Evolutionary conservation across 2,888 invertebrate species (phyloP).

Genomic region (Brachylomia viminalis): DNA sequence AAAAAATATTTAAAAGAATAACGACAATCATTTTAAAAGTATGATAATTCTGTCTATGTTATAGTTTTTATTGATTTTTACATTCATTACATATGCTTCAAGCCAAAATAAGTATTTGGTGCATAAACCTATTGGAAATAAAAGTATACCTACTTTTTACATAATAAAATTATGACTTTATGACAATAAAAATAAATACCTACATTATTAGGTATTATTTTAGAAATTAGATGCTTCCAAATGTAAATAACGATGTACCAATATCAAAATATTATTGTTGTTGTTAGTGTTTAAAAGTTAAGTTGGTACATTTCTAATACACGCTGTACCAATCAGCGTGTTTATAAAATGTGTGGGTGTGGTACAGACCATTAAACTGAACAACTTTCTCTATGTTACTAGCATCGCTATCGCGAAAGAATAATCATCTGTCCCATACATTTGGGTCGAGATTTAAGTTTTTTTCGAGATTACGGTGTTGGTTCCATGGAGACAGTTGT

Average conservation of each 20-base stretch:
- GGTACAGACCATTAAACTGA: too few species aligned
- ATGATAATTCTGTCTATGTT: constrained; percentile 12
- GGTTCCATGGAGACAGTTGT: too few species aligned
- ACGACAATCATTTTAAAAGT: constrained; percentile 47
- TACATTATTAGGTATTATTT: constrained; percentile 9
- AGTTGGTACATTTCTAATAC: too few species aligned
- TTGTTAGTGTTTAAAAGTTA: constrained; percentile 40
- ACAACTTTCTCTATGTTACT: too few species aligned
- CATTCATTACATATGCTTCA: constrained; percentile 51
- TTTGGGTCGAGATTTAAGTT: too few species aligned
- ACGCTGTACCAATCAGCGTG: too few species aligned
- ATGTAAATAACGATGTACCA: constrained; percentile 28
- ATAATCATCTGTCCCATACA: too few species aligned
- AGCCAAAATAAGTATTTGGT: constrained; percentile 20
- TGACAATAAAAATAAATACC: constrained; percentile 41
- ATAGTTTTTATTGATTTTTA: constrained; percentile 49
- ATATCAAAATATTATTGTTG: constrained; percentile 32
- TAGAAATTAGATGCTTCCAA: constrained; percentile 45
- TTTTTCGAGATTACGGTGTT: too few species aligned
- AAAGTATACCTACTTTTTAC: too few species aligned
- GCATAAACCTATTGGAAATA: not conserved
- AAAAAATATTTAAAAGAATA: too few species aligned
- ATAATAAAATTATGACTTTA: constrained; percentile 12
- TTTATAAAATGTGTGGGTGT: too few species aligned
- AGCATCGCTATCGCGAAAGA: too few species aligned